phyloP scores from a whole-genome alignment of 2,113 vertebrate species.

The Pelodiscus sinensis region DNA sequence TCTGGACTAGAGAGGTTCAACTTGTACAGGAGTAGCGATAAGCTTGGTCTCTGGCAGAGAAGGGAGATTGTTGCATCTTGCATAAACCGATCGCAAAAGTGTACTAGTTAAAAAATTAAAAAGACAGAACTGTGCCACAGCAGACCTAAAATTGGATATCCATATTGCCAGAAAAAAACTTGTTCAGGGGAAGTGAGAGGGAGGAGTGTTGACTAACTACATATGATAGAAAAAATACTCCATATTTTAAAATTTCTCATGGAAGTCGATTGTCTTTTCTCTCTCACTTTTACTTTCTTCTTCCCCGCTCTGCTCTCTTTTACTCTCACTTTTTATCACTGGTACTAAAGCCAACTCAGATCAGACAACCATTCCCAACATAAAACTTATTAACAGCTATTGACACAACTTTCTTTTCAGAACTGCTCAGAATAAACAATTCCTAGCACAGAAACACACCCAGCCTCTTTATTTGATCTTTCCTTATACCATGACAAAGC shows the following conservation, averaged over 20 bases:
- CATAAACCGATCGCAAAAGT: conserved; percentile 8
- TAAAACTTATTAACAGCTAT: neutral
- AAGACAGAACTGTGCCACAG: rapidly evolving
- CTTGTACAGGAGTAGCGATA: neutral
- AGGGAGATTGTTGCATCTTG: conserved; percentile 2
- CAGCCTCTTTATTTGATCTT: neutral
- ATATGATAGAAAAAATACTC: neutral
- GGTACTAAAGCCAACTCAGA: rapidly evolving
- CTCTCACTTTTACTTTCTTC: neutral
- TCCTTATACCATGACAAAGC: neutral
- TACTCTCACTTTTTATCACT: too few relatives aligned
- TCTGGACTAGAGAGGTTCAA: too few relatives aligned
- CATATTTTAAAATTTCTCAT: neutral
- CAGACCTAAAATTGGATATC: neutral
- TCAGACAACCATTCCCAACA: neutral
- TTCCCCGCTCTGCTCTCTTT: neutral
- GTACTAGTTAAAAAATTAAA: neutral
- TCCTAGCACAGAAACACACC: neutral
- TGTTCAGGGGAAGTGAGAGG: too few relatives aligned
- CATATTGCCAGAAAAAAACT: neutral
- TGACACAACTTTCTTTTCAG: neutral
- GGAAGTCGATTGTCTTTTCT: neutral
- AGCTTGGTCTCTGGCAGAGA: neutral
- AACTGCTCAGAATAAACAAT: neutral
- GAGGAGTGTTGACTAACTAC: neutral